Conservation (phyloP, 2,797 vertebrate genomes). For the Anolis apletophallus region DNA sequence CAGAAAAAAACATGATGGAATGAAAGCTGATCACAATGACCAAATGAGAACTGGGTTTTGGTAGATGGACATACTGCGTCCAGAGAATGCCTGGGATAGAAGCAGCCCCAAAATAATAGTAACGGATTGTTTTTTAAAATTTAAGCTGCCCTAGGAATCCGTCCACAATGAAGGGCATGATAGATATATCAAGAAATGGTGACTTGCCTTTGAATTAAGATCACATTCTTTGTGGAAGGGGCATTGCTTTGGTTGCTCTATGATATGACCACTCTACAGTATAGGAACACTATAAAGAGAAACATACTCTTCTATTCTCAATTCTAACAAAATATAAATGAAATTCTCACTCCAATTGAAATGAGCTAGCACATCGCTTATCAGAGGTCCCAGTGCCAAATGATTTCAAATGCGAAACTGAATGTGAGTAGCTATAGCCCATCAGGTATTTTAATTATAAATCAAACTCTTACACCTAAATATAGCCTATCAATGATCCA, state of each 20-base stretch:
- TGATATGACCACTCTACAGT: not conserved
- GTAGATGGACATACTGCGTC: not conserved
- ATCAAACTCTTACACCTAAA: not conserved
- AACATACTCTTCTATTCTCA: not conserved
- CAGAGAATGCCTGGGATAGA: not conserved
- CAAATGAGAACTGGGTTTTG: not conserved
- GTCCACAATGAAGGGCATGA: not conserved
- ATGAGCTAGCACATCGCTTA: not conserved
- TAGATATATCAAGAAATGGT: not conserved
- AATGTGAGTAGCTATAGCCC: not conserved
- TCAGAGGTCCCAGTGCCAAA: not conserved
- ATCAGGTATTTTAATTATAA: conserved; percentile 30
- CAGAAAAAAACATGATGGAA: not conserved
- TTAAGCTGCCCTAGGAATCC: not conserved
- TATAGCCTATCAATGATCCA: not conserved
- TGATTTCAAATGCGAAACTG: not conserved
- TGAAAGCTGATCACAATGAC: not conserved
- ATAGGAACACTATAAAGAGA: not conserved
- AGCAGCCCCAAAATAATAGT: not conserved
- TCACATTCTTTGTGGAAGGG: not conserved
- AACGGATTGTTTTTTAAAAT: not conserved
- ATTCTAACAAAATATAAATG: not conserved
- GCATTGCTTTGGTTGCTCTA: not conserved
- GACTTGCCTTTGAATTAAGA: not conserved
- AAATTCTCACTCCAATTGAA: not conserved